These are phyloP conservation scores for Lasioglossum calceatum DNA, from an alignment of 2,888 invertebrate genomes.

Conservation along the genomic window DNA sequence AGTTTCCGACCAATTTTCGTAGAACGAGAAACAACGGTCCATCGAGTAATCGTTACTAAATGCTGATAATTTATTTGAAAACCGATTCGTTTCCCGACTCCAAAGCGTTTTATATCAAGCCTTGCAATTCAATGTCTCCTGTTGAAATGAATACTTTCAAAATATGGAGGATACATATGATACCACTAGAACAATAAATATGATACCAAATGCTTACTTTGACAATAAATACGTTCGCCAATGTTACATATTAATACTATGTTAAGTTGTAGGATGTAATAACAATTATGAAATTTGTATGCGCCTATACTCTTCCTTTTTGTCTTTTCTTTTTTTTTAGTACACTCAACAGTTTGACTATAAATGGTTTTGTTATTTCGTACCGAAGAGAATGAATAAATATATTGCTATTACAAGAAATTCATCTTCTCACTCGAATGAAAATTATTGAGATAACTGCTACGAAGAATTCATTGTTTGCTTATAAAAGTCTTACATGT, in stretches of 20 bases:
- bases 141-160: conserved; percentile 54
- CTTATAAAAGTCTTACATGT: conserved; percentile 27
- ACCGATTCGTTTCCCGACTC: conserved; percentile 54
- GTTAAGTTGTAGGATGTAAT: conserved; percentile 33
- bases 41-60: conserved; percentile 47
- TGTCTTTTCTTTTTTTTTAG: not conserved
- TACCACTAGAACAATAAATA: conserved; percentile 30
- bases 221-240: conserved; percentile 44
- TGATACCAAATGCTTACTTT: conserved; percentile 43
- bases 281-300: conserved; percentile 33
- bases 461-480: conserved; percentile 17
- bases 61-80: conserved; percentile 33
- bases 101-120: conserved; percentile 60
- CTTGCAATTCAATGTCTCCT: conserved; percentile 59
- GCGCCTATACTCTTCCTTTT: not conserved
- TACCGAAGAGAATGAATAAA: conserved; percentile 47
- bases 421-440: conserved; percentile 9
- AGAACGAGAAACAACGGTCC: not conserved
- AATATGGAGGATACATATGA: conserved; percentile 25
- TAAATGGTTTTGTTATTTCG: conserved; percentile 43
- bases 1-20: not conserved
- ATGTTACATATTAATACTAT: conserved; percentile 18
- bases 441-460: conserved; percentile 28
- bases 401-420: conserved; percentile 39
- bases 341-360: conserved; percentile 18